A percentile compares a stretch with the other conserved stretches of the same genome.
These are phyloP conservation scores for Omphaloscelis lunosa DNA, from an alignment of 2,888 invertebrate genomes.

Conservation along the genomic window DNA sequence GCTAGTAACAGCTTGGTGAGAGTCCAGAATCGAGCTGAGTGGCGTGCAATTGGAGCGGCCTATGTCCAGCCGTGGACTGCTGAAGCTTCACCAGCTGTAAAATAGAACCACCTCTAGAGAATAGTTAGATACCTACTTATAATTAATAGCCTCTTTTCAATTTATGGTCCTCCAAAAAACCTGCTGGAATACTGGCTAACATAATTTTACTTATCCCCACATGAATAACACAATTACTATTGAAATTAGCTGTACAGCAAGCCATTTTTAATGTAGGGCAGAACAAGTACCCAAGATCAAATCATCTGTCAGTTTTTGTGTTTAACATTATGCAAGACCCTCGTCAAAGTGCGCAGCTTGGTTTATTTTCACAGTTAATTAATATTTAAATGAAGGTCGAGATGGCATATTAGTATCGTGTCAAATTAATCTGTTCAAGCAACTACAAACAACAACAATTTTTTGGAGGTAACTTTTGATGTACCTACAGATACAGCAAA, in stretches of 20 bases:
- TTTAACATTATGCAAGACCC: slow-evolving; percentile 15
- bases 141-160: not conserved
- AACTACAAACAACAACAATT: too few relatives aligned
- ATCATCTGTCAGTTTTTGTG: slow-evolving; percentile 27
- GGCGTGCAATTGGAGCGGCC: not conserved
- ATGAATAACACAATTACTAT: not conserved
- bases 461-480: too few relatives aligned
- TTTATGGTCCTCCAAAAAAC: not conserved
- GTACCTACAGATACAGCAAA: not conserved
- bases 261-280: not conserved
- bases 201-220: not conserved
- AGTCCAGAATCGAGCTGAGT: not conserved
- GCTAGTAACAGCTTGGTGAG: too few relatives aligned
- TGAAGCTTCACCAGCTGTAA: not conserved
- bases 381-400: too few relatives aligned
- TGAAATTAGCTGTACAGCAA: not conserved
- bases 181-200: not conserved
- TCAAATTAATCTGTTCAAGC: too few relatives aligned
- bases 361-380: not conserved
- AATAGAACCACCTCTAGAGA: not conserved
- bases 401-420: too few relatives aligned
- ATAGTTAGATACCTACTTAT: not conserved
- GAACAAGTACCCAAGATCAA: not conserved
- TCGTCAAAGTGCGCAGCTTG: slow-evolving; percentile 21
- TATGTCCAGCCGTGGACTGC: not conserved